Percentiles rank a stretch among this genome's conserved stretches.
Conservation (phyloP, 2,113 vertebrate species). For the Oreochromis spilurus region DNA sequence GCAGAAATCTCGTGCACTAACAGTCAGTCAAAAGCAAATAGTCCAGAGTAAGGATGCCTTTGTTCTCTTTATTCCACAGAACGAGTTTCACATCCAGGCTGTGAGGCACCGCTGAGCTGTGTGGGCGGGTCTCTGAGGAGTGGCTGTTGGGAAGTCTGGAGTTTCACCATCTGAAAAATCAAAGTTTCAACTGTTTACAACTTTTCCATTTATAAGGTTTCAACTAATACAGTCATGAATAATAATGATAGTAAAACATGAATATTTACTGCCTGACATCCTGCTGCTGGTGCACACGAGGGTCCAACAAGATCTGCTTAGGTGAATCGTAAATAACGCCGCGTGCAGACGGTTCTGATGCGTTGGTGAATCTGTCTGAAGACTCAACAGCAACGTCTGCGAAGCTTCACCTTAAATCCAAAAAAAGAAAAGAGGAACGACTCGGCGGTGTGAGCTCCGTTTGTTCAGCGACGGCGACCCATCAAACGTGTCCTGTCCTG, state of each 20-base stretch:
- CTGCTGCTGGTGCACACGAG: background rate
- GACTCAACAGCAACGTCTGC: background rate
- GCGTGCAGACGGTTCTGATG: background rate
- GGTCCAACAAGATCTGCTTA: background rate
- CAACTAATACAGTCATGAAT: background rate
- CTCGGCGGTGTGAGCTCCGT: background rate
- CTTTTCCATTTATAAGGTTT: background rate
- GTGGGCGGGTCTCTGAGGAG: background rate
- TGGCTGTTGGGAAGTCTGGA: background rate
- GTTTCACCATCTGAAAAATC: background rate
- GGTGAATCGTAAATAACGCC: background rate
- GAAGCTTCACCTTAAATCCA: background rate
- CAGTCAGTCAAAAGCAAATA: background rate
- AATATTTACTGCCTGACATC: background rate
- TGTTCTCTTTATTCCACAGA: background rate
- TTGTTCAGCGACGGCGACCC: background rate
- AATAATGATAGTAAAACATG: background rate
- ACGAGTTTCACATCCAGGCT: background rate
- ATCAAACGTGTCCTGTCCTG: background rate
- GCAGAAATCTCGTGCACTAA: background rate
- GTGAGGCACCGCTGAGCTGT: background rate
- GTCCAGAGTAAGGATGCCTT: background rate
- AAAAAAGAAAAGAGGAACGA: fast-evolving
- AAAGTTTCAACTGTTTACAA: background rate
- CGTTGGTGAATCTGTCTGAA: background rate